A percentile compares a stretch with the other conserved stretches of the same genome.
These are phyloP conservation scores for Sesia bembeciformis DNA, from an alignment of 2,888 invertebrate genomes.

Conservation along the genomic window DNA sequence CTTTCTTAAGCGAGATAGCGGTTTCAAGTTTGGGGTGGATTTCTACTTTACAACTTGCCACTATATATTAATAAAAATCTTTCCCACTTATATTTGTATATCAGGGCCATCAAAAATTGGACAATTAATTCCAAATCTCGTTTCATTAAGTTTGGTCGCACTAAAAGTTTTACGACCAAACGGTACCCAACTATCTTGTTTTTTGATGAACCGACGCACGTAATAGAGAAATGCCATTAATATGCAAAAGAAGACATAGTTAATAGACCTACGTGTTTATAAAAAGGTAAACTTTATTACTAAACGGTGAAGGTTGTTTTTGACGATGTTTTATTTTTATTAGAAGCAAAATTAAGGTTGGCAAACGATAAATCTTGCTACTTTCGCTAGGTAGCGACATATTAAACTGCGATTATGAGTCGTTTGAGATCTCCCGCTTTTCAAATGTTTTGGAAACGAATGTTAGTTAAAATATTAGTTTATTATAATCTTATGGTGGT, in stretches of 20 bases:
- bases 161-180: slow-evolving; percentile 16
- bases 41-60: not conserved
- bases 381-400: not conserved
- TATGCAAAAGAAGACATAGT: slow-evolving; percentile 20
- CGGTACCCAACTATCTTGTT: slow-evolving; percentile 12
- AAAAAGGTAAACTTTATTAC: not conserved
- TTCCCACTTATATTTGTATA: not conserved
- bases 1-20: too few species aligned
- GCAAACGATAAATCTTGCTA: not conserved
- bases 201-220: slow-evolving; percentile 13
- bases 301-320: not conserved
- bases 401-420: not conserved
- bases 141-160: slow-evolving; percentile 25
- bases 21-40: too few species aligned
- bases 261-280: not conserved
- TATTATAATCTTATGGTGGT: not conserved
- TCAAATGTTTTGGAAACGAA: not conserved
- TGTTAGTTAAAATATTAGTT: not conserved
- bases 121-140: slow-evolving; percentile 24
- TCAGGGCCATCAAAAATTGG: slow-evolving; percentile 6
- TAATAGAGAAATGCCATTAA: slow-evolving; percentile 21
- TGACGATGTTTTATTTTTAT: not conserved
- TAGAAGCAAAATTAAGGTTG: not conserved
- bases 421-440: not conserved
- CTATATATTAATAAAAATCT: not conserved